Percentiles rank a stretch among this genome's conserved stretches.
Conservation (phyloP, 2,797 vertebrate genomes). For the Anabas testudineus region DNA sequence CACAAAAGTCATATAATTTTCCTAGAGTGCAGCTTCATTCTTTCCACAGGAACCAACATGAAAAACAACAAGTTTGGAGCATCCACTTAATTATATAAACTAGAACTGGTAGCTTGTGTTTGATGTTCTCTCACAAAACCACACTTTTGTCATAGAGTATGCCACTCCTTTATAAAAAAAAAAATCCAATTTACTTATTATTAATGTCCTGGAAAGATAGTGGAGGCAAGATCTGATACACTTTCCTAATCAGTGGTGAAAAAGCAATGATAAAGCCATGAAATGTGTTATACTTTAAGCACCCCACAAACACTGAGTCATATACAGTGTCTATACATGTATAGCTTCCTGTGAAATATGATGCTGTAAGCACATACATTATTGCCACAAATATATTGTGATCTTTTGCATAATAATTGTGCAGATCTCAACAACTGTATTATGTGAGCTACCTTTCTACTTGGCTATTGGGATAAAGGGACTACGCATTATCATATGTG, state of each 20-base stretch:
- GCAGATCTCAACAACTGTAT: slow-evolving; percentile 80
- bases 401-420: slow-evolving; percentile 83
- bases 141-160: slow-evolving; percentile 8
- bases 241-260: slow-evolving; percentile 40
- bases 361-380: slow-evolving; percentile 80
- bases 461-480: slow-evolving; percentile 79
- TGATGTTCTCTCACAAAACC: slow-evolving; percentile 16
- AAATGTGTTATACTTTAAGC: slow-evolving; percentile 51
- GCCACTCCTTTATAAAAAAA: slow-evolving; percentile 19
- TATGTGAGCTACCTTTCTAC: slow-evolving; percentile 79
- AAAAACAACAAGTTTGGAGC: no score
- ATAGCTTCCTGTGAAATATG: slow-evolving; percentile 60
- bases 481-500: slow-evolving; percentile 68
- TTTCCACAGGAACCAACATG: slow-evolving; percentile 24
- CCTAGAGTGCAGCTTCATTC: slow-evolving; percentile 51
- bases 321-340: slow-evolving; percentile 64
- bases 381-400: slow-evolving; percentile 85
- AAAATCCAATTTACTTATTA: slow-evolving; percentile 29
- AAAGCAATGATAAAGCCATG: slow-evolving; percentile 58
- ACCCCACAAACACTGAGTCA: slow-evolving; percentile 67
- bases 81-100: no score
- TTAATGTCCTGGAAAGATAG: slow-evolving; percentile 52
- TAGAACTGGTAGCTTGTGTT: slow-evolving; percentile 12
- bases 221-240: slow-evolving; percentile 39
- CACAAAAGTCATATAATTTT: slow-evolving; percentile 32